Percentiles rank a stretch among this genome's conserved stretches.
phyloP scores from a whole-genome alignment of 2,888 invertebrate genomes.

The Anarsia innoxiella region DNA sequence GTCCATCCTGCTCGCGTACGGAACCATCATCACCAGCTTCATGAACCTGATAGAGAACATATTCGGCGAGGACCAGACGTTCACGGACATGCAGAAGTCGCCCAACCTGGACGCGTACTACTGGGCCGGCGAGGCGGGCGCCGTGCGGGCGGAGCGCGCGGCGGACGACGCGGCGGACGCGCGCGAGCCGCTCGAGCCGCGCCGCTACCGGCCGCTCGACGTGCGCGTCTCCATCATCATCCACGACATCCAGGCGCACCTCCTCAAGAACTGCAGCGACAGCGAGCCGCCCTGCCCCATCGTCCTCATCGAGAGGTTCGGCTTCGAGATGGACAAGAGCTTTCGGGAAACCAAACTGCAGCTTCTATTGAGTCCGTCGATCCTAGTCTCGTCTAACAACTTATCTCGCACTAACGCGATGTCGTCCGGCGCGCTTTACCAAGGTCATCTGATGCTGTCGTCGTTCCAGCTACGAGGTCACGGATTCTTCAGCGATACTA shows the following conservation, averaged over 20 bases:
- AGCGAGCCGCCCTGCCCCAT: constrained; percentile 94
- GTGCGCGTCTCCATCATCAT: constrained; percentile 94
- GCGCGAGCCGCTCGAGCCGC: constrained; percentile 78
- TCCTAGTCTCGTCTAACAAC: constrained; percentile 85
- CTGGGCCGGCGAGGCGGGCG: constrained; percentile 57
- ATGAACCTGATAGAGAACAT: constrained; percentile 96
- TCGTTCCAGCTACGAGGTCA: constrained; percentile 94
- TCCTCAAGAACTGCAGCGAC: constrained; percentile 93
- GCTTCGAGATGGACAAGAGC: constrained; percentile 97
- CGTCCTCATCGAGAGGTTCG: constrained; percentile 90
- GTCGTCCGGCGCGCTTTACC: constrained; percentile 75
- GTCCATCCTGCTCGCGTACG: constrained; percentile 92
- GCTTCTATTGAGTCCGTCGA: constrained; percentile 90
- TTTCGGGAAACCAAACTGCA: constrained; percentile 95
- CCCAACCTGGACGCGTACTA: constrained; percentile 58
- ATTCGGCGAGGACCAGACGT: constrained; percentile 96
- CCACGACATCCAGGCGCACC: constrained; percentile 96
- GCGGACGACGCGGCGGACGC: constrained; percentile 79
- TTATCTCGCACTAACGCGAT: constrained; percentile 76
- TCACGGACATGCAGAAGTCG: constrained; percentile 91
- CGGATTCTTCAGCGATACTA: constrained; percentile 96
- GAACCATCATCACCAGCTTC: constrained; percentile 91
- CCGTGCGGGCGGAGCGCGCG: constrained; percentile 71
- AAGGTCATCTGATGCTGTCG: constrained; percentile 90
- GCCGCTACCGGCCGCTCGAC: constrained; percentile 91